Conservation (phyloP, 2,797 vertebrate species). For the Ctenopoma multispine region DNA sequence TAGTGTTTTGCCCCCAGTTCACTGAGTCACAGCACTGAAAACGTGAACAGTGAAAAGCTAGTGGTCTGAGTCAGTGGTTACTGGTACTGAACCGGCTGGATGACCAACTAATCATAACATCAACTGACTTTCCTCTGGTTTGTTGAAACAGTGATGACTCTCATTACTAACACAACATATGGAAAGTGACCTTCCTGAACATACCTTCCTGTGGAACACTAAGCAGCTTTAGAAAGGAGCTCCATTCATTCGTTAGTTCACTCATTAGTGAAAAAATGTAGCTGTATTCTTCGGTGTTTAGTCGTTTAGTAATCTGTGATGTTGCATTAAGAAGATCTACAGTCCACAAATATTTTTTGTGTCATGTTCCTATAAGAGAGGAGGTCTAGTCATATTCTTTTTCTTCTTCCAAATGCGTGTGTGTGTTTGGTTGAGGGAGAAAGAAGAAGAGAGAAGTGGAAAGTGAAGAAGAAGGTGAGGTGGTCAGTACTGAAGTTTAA, state of each 20-base stretch:
- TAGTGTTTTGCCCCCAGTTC: slow-evolving; percentile 16
- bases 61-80: slow-evolving; percentile 66
- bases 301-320: slow-evolving; percentile 38
- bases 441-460: background rate
- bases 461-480: slow-evolving; percentile 15
- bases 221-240: slow-evolving; percentile 10
- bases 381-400: slow-evolving; percentile 14
- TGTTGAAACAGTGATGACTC: slow-evolving; percentile 30
- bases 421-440: background rate
- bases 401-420: slow-evolving; percentile 8
- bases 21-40: slow-evolving; percentile 43
- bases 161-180: slow-evolving; percentile 27
- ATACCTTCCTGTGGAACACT: slow-evolving; percentile 31
- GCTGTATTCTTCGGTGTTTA: slow-evolving; percentile 22
- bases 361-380: slow-evolving; percentile 24
- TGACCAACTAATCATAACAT: slow-evolving; percentile 35
- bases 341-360: slow-evolving; percentile 27
- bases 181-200: slow-evolving; percentile 17
- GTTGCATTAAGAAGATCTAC: slow-evolving; percentile 23
- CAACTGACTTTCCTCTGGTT: slow-evolving; percentile 32
- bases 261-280: slow-evolving; percentile 4
- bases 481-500: slow-evolving; percentile 42
- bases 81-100: slow-evolving; percentile 43
- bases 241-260: slow-evolving; percentile 5
- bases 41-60: slow-evolving; percentile 6